These are phyloP conservation scores for Lytechinus pictus DNA, from an alignment of 35 echinoderm and acorn worm genomes.

Conservation along the genomic window DNA sequence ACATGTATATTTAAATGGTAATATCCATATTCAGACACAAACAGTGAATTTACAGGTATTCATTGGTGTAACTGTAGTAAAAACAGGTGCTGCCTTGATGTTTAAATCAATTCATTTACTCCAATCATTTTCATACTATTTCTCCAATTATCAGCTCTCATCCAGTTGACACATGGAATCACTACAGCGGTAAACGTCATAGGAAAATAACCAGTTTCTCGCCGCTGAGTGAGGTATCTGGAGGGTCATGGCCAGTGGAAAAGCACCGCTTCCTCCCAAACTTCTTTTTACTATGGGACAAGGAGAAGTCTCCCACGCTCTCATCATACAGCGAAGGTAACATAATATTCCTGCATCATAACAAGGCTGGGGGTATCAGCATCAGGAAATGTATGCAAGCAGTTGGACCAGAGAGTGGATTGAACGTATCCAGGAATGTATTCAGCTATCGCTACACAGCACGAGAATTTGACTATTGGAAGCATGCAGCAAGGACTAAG, in stretches of 20 bases:
- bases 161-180: neutral
- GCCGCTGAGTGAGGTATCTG: neutral
- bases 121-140: neutral
- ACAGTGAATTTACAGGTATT: too few species aligned
- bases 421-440: conserved; percentile 47
- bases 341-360: conserved; percentile 83
- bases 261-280: conserved; percentile 49
- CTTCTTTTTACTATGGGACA: conserved; percentile 58
- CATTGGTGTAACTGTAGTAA: too few species aligned
- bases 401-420: conserved; percentile 35
- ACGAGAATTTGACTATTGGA: conserved; percentile 31
- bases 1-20: too few species aligned
- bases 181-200: neutral
- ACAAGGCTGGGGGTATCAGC: conserved; percentile 90
- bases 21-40: too few species aligned
- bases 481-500: conserved; percentile 27
- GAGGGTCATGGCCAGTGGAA: conserved; percentile 11
- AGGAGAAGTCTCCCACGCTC: neutral
- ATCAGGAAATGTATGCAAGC: conserved; percentile 77
- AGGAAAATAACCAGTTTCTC: neutral
- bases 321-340: conserved; percentile 21
- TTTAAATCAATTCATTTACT: neutral
- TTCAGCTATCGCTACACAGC: conserved; percentile 61
- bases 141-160: neutral
- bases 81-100: neutral